Evolutionary conservation across 2,797 vertebrate species (phyloP).

Genomic region (Fistularia tabacaria): DNA sequence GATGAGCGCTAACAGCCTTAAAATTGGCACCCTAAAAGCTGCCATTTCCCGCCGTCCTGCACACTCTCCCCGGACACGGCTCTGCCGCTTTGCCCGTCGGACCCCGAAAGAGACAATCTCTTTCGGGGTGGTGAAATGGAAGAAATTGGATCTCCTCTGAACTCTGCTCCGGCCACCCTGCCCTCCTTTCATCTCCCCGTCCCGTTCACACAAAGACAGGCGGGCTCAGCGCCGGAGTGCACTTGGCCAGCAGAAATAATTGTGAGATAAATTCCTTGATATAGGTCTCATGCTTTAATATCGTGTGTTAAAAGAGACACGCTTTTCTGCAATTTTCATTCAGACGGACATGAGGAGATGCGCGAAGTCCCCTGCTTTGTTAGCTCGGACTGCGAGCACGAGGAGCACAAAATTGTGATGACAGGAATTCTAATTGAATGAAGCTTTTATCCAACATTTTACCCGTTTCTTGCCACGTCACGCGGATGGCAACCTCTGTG

Average conservation of each 20-base stretch:
- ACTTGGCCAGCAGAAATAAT: constrained; percentile 62
- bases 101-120: constrained; percentile 49
- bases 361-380: too few relatives aligned
- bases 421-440: too few relatives aligned
- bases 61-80: constrained; percentile 39
- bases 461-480: too few relatives aligned
- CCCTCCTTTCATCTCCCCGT: constrained; percentile 74
- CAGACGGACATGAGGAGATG: too few relatives aligned
- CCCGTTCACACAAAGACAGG: constrained; percentile 33
- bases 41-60: constrained; percentile 44
- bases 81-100: constrained; percentile 24
- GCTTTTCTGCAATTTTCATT: constrained; percentile 23
- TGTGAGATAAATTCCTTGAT: too few relatives aligned
- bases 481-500: too few relatives aligned
- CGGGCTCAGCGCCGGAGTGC: constrained; percentile 61
- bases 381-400: too few relatives aligned
- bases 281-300: constrained; percentile 28
- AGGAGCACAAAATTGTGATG: too few relatives aligned
- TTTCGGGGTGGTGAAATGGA: constrained; percentile 48
- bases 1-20: constrained; percentile 49
- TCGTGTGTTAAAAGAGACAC: constrained; percentile 41
- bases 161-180: constrained; percentile 51
- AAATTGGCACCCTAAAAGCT: constrained; percentile 64
- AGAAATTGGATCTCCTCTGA: constrained; percentile 62
- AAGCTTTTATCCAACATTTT: too few relatives aligned